Evolutionary conservation across 1,140 invertebrate species (phyloP).

Genomic region (Dreissena rostriformis): DNA sequence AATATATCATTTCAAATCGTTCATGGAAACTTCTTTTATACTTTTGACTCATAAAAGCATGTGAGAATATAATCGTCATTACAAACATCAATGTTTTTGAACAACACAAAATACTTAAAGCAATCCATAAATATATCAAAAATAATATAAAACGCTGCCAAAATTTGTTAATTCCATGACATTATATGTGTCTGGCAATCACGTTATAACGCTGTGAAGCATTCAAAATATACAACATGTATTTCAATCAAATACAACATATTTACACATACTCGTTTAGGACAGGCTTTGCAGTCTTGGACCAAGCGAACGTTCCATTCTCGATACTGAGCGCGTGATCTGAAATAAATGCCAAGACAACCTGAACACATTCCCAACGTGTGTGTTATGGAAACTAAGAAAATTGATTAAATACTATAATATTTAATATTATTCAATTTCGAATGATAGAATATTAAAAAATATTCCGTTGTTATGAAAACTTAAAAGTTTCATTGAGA

Average conservation of each 20-base stretch:
- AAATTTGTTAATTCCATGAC: neutral
- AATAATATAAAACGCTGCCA: neutral
- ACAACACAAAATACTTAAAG: neutral
- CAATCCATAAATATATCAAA: neutral
- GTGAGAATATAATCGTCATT: too few species aligned
- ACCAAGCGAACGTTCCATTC: slow-evolving; percentile 83
- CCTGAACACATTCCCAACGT: too few species aligned
- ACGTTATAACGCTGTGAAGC: neutral
- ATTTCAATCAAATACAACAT: neutral
- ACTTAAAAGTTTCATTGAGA: too few species aligned
- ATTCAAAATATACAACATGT: neutral
- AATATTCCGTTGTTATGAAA: too few species aligned
- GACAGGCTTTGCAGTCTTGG: slow-evolving; percentile 71
- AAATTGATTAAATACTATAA: too few species aligned
- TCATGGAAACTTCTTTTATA: too few species aligned
- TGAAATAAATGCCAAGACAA: slow-evolving; percentile 54
- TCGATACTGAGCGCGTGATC: slow-evolving; percentile 79
- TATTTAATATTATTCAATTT: too few species aligned
- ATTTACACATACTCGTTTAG: slow-evolving; percentile 79
- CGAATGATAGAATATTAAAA: too few species aligned
- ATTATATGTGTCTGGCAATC: neutral
- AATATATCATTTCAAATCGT: too few species aligned
- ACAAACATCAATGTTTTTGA: too few species aligned
- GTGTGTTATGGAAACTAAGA: too few species aligned
- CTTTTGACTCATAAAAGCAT: too few species aligned